Evolutionary conservation across 2,888 invertebrate genomes (phyloP).

Genomic region (Therioaphis trifolii): DNA sequence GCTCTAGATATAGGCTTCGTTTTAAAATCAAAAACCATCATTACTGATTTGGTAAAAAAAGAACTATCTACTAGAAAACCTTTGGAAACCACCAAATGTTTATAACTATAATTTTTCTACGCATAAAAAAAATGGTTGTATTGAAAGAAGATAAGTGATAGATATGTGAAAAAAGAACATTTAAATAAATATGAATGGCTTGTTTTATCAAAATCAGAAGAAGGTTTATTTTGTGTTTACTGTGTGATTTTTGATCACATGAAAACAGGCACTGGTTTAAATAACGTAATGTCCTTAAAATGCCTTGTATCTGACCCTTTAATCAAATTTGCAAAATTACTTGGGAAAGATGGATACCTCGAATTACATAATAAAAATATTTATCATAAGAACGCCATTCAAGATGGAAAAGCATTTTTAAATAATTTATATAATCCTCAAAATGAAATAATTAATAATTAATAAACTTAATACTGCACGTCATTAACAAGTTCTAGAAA

Average conservation of each 20-base stretch:
- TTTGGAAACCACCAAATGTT: slow-evolving; percentile 10
- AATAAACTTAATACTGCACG: slow-evolving; percentile 60
- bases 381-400: slow-evolving; percentile 64
- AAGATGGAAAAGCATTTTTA: slow-evolving; percentile 59
- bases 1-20: too few relatives aligned
- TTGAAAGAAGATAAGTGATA: too few relatives aligned
- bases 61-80: slow-evolving; percentile 13
- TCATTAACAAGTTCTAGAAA: slow-evolving; percentile 64
- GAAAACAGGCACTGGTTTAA: slow-evolving; percentile 60
- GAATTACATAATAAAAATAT: slow-evolving; percentile 59
- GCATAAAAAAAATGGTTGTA: slow-evolving; percentile 22
- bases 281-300: slow-evolving; percentile 62
- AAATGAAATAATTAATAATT: slow-evolving; percentile 52
- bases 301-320: too few relatives aligned
- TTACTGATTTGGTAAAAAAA: too few relatives aligned
- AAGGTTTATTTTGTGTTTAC: slow-evolving; percentile 38
- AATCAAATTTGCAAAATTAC: slow-evolving; percentile 64
- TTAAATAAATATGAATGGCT: slow-evolving; percentile 8
- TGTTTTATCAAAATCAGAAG: slow-evolving; percentile 11
- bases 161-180: slow-evolving; percentile 11
- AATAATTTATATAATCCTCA: slow-evolving; percentile 43
- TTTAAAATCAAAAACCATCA: too few relatives aligned
- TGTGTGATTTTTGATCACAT: slow-evolving; percentile 62
- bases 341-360: slow-evolving; percentile 64
- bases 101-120: slow-evolving; percentile 34